These are phyloP conservation scores for Aplysina aerophoba DNA, from an alignment of 37 sponge, comb jelly and placozoan genomes.

Conservation along the genomic window DNA sequence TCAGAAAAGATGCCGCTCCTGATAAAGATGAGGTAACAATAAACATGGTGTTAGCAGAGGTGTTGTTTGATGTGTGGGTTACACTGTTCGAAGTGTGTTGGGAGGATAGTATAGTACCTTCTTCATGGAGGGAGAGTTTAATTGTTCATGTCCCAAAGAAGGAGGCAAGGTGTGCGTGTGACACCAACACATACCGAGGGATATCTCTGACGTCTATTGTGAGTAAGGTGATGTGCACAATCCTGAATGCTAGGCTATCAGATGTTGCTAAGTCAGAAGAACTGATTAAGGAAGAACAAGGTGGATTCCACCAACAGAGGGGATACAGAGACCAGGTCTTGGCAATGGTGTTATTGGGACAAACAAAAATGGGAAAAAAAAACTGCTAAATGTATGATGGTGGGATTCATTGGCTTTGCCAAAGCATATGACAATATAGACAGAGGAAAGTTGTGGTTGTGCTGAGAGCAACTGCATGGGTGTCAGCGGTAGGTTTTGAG, in stretches of 20 bases:
- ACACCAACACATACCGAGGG: background rate
- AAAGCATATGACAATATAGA: slow-evolving; percentile 3
- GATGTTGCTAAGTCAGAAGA: background rate
- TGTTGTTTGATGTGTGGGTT: background rate
- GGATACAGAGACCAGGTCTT: slow-evolving; percentile 15
- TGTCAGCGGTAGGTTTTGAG: background rate
- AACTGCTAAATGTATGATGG: background rate
- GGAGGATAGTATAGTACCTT: background rate
- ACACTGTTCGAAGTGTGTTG: background rate
- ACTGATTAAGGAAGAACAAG: slow-evolving; percentile 1
- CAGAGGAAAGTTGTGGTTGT: background rate
- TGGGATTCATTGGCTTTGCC: slow-evolving; percentile 2
- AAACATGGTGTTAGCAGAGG: background rate
- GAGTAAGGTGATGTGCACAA: background rate
- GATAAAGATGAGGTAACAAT: background rate
- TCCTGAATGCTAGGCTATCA: background rate
- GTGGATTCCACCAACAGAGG: slow-evolving; percentile 18
- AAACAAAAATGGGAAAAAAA: background rate
- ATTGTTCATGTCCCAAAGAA: slow-evolving; percentile 19
- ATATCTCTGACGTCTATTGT: slow-evolving; percentile 13
- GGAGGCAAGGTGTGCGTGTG: background rate
- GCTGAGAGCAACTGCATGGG: background rate
- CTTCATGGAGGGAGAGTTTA: background rate
- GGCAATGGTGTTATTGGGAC: background rate
- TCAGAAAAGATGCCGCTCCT: background rate